Evolutionary conservation across 1,140 invertebrate species (phyloP), one percentile per base, ranked within the genome.

Genomic region (Procambarus virginalis): DNA sequence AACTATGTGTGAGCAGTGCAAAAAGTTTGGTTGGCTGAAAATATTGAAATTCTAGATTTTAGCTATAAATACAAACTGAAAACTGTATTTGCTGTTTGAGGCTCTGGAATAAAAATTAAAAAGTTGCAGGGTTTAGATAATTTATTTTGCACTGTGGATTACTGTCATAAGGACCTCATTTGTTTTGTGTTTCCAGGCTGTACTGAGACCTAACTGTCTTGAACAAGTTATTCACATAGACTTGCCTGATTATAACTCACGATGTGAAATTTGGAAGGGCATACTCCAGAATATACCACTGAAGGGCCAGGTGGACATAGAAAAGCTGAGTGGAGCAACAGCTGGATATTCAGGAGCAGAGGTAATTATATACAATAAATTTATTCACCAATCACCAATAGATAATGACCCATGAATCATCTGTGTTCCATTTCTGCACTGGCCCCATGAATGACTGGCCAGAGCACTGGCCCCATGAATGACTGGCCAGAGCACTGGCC

Each of bases 171-270:
- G 34, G 34, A 34, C 34, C 34, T 34, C 34, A 34, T 34, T 34
- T 34, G 17, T 20, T 14, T 20, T 73, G 92, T 92, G 92, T 91
- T 93, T 94, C 93, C 92, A 97, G 95, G 98, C 98, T 2, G 94
- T 99, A 10, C 93, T 99, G 48, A 94, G 97, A 91, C 97, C 97
- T 20, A 98, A 97, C 20, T 95, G 98, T 92, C 94, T 99, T 14
- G 97, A 98, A 94, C 94, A 96, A 88, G 95, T 98, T 64, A 95
- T 99, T 88, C 98, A 98, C 93, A 97, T 99, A 12, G 96, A 97
- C 8, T 93, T 99, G 85, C 98, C 98, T 0, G 96, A 98, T 93
- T 89, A 92, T 0, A 93, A 95, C 34, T 97, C 97, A 0, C 94
- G 97, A 91, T 92, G 92, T 90, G 96, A 97, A 92, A 98, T 99